These are phyloP conservation scores for Tenthredo amoena DNA, from an alignment of 2,888 invertebrate species.

Conservation along the genomic window DNA sequence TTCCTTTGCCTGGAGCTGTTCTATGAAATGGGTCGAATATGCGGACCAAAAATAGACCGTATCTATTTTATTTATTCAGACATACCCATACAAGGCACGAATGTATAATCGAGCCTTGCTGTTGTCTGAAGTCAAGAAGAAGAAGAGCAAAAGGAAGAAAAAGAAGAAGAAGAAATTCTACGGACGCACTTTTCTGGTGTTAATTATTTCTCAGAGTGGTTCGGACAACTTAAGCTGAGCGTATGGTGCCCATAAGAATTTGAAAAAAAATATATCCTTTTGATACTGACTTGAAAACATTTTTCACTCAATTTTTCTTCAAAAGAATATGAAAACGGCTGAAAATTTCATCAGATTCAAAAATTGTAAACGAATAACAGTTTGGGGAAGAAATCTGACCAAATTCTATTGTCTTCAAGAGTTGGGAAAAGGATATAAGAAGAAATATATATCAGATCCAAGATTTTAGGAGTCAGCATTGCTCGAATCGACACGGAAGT, in stretches of 20 bases:
- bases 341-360: not conserved
- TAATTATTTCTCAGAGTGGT: not conserved
- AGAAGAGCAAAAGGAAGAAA: not conserved
- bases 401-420: not conserved
- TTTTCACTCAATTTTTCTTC: not conserved
- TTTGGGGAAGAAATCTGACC: not conserved
- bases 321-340: not conserved
- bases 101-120: not conserved
- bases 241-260: not conserved
- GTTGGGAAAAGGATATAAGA: not conserved
- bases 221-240: too few relatives aligned
- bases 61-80: not conserved
- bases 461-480: not conserved
- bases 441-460: not conserved
- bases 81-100: not conserved
- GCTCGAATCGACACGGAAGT: not conserved
- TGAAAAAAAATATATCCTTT: not conserved
- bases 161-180: not conserved
- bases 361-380: not conserved
- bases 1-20: not conserved
- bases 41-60: not conserved
- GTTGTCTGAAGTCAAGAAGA: not conserved
- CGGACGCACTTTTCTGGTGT: not conserved
- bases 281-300: not conserved
- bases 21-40: constrained; percentile 12